Evolutionary conservation across 1,140 invertebrate species (phyloP).

Genomic region (Pristionchus pacificus): DNA sequence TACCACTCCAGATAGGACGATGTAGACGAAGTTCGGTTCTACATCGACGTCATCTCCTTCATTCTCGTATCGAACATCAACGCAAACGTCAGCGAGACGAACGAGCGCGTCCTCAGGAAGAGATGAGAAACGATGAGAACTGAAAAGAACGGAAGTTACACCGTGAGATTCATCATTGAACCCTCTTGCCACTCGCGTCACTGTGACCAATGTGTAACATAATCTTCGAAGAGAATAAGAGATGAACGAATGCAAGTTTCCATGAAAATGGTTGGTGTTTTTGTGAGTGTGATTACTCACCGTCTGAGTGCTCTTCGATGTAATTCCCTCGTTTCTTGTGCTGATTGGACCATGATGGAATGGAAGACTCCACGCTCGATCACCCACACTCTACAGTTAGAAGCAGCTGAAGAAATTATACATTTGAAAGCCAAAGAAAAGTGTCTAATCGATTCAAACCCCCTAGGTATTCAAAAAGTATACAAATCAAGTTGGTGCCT

Average conservation of each 20-base stretch:
- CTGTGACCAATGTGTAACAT: too few species aligned
- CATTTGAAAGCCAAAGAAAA: too few species aligned
- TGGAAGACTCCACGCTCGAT: conserved; percentile 97
- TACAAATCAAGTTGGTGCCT: too few species aligned
- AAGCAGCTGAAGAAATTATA: conserved; percentile 68
- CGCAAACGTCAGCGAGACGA: conserved; percentile 11
- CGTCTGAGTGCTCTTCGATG: conserved; percentile 21
- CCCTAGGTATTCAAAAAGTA: too few species aligned
- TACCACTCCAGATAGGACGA: conserved; percentile 26
- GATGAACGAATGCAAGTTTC: background rate
- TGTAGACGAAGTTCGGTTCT: conserved; percentile 22
- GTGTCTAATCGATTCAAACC: too few species aligned
- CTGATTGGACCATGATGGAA: conserved; percentile 98
- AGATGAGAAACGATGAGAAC: conserved; percentile 1
- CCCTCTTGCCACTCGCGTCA: too few species aligned
- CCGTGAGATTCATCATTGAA: too few species aligned
- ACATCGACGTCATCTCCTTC: conserved; percentile 2
- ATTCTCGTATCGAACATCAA: conserved; percentile 15
- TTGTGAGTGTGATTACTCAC: background rate
- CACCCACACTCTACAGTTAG: conserved; percentile 89
- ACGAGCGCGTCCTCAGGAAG: conserved; percentile 16
- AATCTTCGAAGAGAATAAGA: too few species aligned
- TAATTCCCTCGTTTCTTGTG: conserved; percentile 23
- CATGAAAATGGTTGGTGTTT: background rate
- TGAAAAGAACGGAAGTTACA: too few species aligned